Evolutionary conservation across 2,113 vertebrate genomes (phyloP).

Genomic region (Pachycephala philippinensis): DNA sequence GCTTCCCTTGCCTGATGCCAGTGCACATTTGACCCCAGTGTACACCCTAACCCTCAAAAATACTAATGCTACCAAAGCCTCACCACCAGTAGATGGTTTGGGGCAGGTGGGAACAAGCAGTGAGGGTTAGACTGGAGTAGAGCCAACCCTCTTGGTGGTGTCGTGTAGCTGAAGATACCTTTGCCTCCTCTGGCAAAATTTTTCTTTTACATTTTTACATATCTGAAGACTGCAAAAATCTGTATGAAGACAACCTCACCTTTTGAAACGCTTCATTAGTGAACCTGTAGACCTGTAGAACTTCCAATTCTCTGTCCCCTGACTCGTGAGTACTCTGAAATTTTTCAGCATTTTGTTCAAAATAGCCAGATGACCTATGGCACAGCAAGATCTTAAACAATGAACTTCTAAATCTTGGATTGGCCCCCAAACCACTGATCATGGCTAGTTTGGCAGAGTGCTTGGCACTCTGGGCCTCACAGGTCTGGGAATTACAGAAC

Average conservation of each 20-base stretch:
- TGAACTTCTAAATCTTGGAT: background rate
- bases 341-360: background rate
- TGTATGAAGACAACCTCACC: background rate
- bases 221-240: background rate
- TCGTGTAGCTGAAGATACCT: background rate
- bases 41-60: background rate
- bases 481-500: background rate
- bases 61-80: background rate
- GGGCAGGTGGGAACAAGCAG: background rate
- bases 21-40: background rate
- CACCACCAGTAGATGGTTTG: background rate
- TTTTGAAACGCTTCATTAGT: background rate
- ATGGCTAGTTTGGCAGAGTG: background rate
- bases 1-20: background rate
- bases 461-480: background rate
- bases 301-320: background rate
- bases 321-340: background rate
- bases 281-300: background rate
- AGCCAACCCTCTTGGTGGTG: background rate
- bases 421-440: background rate
- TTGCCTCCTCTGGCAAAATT: background rate
- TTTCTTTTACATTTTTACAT: background rate
- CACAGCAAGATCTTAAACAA: background rate
- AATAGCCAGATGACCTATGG: background rate
- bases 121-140: background rate